Base-by-base conservation (phyloP, 2,888 invertebrate genomes). In the Amphiduros pacificus region DNA sequence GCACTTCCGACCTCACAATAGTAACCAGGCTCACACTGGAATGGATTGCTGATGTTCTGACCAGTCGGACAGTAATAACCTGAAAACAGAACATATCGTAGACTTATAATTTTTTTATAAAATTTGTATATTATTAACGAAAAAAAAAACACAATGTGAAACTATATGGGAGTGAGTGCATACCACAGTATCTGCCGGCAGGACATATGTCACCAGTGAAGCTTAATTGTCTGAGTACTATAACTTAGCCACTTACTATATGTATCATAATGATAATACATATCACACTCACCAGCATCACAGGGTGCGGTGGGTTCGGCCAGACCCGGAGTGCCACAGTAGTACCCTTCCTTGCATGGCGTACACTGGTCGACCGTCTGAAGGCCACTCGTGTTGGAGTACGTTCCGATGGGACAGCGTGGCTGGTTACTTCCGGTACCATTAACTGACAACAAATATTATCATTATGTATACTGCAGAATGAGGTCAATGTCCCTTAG, bases 21-120 rank as follows among this genome's bases (percentile, higher is more conserved):
- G 62, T 77, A 70, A 0, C 80, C 80, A 1, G 72, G 68, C 6
- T 63, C 51, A 65, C 80, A 80, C 0, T 64, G 52, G 48, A 68
- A 67, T n/a, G 77, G 75, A 22, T 71, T 72, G 31, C 72, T 71
- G 2, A 64, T 70, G 64, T 70, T 75, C 64, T 78, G 77, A 17
- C 79, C 79, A 27, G 73, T 64, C 1, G 79, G 78, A 58, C 80
- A 80, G 62, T 78, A 80, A 66, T 77, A 79, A n/a, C 79, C 80
- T 78, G 67, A 6, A 64, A 31, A 48, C 27, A 4, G 29, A 27
- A 49, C 5, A 24, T 27, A 17, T n/a, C n/a, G n/a, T n/a, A n/a
- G n/a, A n/a, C n/a, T n/a, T n/a, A n/a, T n/a, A n/a, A n/a, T n/a
- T n/a, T n/a, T n/a, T n/a, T n/a, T n/a, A n/a, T n/a, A n/a, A n/a